Conservation (phyloP, 2,888 invertebrate genomes). For the Ligdia adustata region DNA sequence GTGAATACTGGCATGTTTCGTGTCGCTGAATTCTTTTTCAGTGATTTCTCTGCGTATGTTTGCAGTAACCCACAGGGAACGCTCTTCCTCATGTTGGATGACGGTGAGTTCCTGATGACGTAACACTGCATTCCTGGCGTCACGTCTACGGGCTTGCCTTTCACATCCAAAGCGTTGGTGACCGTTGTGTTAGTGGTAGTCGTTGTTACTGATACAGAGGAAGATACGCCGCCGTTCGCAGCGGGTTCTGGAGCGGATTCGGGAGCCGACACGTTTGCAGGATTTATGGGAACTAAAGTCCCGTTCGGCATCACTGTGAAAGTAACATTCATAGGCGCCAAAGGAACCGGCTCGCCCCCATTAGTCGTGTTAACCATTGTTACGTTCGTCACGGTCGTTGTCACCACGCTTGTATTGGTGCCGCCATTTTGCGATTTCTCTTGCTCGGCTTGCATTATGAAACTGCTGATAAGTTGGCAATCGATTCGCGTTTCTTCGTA, state of each 20-base stretch:
- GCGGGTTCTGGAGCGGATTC: constrained; percentile 31
- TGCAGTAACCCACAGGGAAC: constrained; percentile 70
- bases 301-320: constrained; percentile 66
- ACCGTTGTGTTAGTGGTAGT: constrained; percentile 67
- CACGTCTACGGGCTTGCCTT: constrained; percentile 66
- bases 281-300: constrained; percentile 53
- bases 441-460: constrained; percentile 60
- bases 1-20: constrained; percentile 58
- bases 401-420: constrained; percentile 54
- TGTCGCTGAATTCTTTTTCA: constrained; percentile 60
- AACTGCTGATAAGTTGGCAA: constrained; percentile 70
- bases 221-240: constrained; percentile 45
- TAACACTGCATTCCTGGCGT: constrained; percentile 73
- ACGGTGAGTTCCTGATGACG: constrained; percentile 56
- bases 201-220: constrained; percentile 55
- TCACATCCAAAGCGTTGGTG: constrained; percentile 70
- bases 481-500: constrained; percentile 74
- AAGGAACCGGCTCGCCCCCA: constrained; percentile 36
- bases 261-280: constrained; percentile 41
- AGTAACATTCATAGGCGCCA: constrained; percentile 36
- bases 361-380: constrained; percentile 61
- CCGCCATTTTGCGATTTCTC: constrained; percentile 39
- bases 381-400: constrained; percentile 64
- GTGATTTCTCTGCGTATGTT: constrained; percentile 65
- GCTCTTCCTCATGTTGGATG: constrained; percentile 57